Percentiles rank a stretch among this genome's conserved stretches.
Evolutionary conservation across 2,113 vertebrate genomes (phyloP).

Genomic region (Dromas ardeola): DNA sequence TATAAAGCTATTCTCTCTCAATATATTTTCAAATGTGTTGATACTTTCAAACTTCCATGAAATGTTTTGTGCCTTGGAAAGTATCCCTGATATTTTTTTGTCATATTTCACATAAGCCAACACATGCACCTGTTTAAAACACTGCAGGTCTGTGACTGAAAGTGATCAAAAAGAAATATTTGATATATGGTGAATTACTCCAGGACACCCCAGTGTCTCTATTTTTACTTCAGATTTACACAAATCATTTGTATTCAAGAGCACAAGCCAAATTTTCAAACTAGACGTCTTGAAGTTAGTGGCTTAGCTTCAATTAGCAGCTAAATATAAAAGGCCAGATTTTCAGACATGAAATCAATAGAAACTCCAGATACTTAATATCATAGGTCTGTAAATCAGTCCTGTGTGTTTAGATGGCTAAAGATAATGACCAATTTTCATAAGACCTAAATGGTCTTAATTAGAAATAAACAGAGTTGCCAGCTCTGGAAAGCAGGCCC

Average conservation of each 20-base stretch:
- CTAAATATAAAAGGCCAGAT: background rate
- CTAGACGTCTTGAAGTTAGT: background rate
- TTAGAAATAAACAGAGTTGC: background rate
- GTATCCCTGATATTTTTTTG: background rate
- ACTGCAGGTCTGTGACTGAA: background rate
- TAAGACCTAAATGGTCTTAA: background rate
- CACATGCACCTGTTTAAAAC: background rate
- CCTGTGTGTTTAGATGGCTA: background rate
- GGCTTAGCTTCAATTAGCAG: background rate
- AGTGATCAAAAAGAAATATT: background rate
- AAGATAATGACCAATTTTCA: conserved; percentile 18
- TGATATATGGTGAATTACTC: background rate
- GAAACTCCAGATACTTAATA: background rate
- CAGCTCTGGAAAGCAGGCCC: background rate
- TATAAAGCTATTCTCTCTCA: background rate
- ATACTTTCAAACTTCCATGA: background rate
- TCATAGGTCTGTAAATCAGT: background rate
- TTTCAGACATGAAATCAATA: conserved; percentile 45
- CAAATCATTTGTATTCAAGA: background rate
- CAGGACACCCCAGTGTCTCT: background rate
- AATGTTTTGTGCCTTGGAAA: background rate
- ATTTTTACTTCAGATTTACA: background rate
- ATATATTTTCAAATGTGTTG: background rate
- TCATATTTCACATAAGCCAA: background rate
- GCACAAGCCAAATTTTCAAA: background rate